Evolutionary conservation across 2,888 invertebrate species (phyloP), one percentile per base, ranked within the genome.

Genomic region (Chymomyza caudatula): DNA sequence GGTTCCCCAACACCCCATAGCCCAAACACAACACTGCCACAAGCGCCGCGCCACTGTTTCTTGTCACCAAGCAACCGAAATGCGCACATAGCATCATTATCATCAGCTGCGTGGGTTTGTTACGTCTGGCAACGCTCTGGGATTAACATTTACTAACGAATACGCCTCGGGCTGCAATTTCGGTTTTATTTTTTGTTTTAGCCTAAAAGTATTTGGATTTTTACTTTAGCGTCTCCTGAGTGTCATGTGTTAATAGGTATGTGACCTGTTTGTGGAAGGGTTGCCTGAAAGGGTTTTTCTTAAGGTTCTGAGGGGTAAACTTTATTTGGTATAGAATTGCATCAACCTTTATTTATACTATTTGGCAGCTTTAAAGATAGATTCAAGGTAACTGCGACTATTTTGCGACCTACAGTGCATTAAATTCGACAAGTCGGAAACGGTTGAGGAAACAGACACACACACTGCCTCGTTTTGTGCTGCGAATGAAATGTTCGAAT

Each of bases 1-100:
- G 58, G 54, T 60, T 37, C 44, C 19, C 37, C 15, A 54, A 23
- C 29, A 55, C 19, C 37, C 47, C 37, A 43, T 44, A 49, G 17
- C 49, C 29, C 37, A 22, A 43, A 25, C 25, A 53, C 53, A n/a
- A 54, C 37, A 54, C 25, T n/a, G 25, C 15, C 17, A 29, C 54
- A 37, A 37, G 3, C 29, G 15, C 25, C 25, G 25, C 54, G 19
- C 29, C 25, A 54, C 29, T 29, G n/a, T n/a, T n/a, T n/a, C n/a
- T n/a, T n/a, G 29, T 37, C 29, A 37, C 29, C 8, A 11, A 17
- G 54, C 54, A 17, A 17, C 11, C n/a, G 17, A 52, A 53, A 22
- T 47, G 20, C 4, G 52, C 19, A 8, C 54, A 15, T 47, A 53
- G 49, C 75, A 62, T 75, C 71, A 67, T 71, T 74, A 74, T 75